Base-by-base conservation (phyloP, 2,888 invertebrate species). In the Apodemia duryi region DNA sequence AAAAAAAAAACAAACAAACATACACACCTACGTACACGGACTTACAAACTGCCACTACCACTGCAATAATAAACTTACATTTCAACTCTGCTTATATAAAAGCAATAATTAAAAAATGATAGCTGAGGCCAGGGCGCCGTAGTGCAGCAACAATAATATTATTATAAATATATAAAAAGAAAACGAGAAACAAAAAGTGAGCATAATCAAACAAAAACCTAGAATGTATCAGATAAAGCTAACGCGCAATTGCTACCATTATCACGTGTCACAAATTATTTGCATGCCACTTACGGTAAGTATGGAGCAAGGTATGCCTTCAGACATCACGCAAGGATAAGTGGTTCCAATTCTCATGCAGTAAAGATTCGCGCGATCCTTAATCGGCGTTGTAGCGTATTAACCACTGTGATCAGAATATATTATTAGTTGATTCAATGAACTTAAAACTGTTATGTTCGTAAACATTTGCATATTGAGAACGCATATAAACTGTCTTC, bases 341-440 rank as follows among this genome's bases (percentile, higher is more conserved):
- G 61, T 6, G 29, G 13, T 35, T 61, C 21, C 28, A 63, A 67
- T 68, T 66, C 51, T 61, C 54, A 68, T 66, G 66, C 68, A 66
- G 63, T 38, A 63, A 66, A 65, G 63, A 60, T 66, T 63, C 54
- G 62, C 49, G 63, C 51, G 62, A 43, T 62, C 68, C 63, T 52
- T 63, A 57, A 62, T 61, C 35, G 65, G 68, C 6, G 21, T 52
- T 41, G 64, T 54, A 49, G 54, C 63, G 64, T 68, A 43, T 63
- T 62, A 61, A 65, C 38, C 32, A 52, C 63, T 57, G 64, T 21
- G 28, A 57, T 57, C 11, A 60, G 68, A 66, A 66, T 65, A 66
- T 63, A 63, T 64, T 66, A 66, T 60, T 21, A 65, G 60, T 61
- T 61, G 38, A 46, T 51, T 49, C 61, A 61, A 64, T 63, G 49